A percentile compares a stretch with the other conserved stretches of the same genome.
phyloP scores from a whole-genome alignment of 1,140 invertebrate genomes.

The Leptinotarsa lineolata region DNA sequence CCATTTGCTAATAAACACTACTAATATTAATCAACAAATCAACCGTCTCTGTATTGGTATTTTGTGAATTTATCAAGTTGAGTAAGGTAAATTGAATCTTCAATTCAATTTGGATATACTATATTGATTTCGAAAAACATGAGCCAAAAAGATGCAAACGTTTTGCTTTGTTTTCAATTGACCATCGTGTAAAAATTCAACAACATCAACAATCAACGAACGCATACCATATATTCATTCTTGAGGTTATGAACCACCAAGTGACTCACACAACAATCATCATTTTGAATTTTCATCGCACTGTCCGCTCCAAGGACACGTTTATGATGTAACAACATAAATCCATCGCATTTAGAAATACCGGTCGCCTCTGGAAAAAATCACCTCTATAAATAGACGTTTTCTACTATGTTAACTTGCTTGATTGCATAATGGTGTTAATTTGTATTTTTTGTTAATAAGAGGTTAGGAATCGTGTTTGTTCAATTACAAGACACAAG shows the following conservation, averaged over 20 bases:
- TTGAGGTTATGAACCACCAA: conserved; percentile 16
- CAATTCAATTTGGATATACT: too few relatives aligned
- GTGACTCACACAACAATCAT: conserved; percentile 11
- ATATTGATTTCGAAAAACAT: too few relatives aligned
- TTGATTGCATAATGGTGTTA: conserved; percentile 11
- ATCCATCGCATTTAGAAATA: conserved; percentile 1
- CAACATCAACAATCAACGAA: neutral
- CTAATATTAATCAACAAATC: too few relatives aligned
- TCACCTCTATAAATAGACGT: conserved; percentile 20
- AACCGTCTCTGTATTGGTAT: too few relatives aligned
- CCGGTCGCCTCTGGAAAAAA: conserved; percentile 19
- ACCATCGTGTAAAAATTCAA: neutral
- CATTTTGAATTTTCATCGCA: conserved; percentile 14
- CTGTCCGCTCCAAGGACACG: conserved; percentile 3
- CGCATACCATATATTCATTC: neutral
- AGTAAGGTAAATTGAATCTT: too few relatives aligned
- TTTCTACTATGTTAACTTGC: neutral
- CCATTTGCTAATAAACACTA: too few relatives aligned
- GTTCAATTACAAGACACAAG: neutral
- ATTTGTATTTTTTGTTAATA: conserved; percentile 8
- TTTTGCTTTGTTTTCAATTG: too few relatives aligned
- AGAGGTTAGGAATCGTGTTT: neutral
- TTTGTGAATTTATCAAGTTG: too few relatives aligned
- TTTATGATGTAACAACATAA: conserved; percentile 21
- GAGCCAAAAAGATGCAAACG: too few relatives aligned